Evolutionary conservation across 2,113 vertebrate species (phyloP).

Genomic region (Solea senegalensis): DNA sequence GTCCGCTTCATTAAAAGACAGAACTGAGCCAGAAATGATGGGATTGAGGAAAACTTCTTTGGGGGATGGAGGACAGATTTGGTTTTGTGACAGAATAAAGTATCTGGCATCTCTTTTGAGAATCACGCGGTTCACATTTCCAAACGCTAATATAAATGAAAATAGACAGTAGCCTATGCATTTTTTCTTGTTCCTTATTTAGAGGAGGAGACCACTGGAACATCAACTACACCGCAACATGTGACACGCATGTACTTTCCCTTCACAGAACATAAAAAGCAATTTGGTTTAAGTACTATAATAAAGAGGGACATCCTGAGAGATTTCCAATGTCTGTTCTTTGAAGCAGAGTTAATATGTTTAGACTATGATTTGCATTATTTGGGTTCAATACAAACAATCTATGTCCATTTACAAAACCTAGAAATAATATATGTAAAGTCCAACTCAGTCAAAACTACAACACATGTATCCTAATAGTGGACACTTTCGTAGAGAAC

Average conservation of each 20-base stretch:
- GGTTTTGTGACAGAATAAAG: constrained; percentile 49
- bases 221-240: constrained; percentile 38
- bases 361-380: constrained; percentile 7
- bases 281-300: constrained; percentile 15
- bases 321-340: constrained; percentile 28
- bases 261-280: constrained; percentile 24
- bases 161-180: constrained; percentile 49
- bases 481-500: constrained; percentile 6
- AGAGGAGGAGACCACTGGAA: constrained; percentile 30
- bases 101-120: constrained; percentile 51
- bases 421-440: background rate
- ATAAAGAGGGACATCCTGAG: constrained; percentile 22
- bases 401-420: constrained; percentile 4
- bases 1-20: constrained; percentile 59
- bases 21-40: constrained; percentile 61
- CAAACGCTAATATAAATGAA: constrained; percentile 59
- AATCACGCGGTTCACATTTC: constrained; percentile 41
- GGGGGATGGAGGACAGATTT: constrained; percentile 54
- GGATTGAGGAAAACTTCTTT: constrained; percentile 44
- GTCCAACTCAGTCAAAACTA: background rate
- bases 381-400: background rate
- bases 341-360: constrained; percentile 5
- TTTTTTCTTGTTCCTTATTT: constrained; percentile 53
- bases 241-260: constrained; percentile 37
- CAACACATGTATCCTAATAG: constrained; percentile 15